phyloP scores from a whole-genome alignment of 2,797 vertebrate genomes.

The Anas capensis region DNA sequence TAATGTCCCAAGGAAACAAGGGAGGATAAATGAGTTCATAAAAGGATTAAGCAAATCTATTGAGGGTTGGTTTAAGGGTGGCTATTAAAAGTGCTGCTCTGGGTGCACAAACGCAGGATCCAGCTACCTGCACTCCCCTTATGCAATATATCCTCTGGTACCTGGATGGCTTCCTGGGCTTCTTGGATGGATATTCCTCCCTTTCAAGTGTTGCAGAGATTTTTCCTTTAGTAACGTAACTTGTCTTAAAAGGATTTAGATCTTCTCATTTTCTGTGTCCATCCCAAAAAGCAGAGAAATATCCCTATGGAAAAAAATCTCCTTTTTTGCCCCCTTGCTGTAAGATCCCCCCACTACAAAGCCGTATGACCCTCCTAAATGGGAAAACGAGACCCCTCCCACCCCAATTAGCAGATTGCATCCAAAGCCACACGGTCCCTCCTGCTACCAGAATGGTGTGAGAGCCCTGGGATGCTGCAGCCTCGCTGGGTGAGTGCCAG shows the following conservation, averaged over 20 bases:
- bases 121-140: neutral
- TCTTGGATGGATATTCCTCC: neutral
- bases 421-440: neutral
- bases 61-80: neutral
- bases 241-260: neutral
- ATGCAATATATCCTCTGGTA: neutral
- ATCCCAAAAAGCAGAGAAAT: neutral
- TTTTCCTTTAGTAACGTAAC: neutral
- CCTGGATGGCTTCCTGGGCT: neutral
- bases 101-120: neutral
- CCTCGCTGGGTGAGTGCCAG: rapidly evolving
- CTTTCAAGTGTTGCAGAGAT: neutral
- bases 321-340: neutral
- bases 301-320: neutral
- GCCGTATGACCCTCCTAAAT: rapidly evolving
- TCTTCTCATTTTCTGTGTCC: neutral
- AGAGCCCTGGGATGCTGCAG: neutral
- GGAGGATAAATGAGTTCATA: constrained; percentile 1
- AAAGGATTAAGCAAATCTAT: constrained; percentile 26
- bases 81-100: constrained; percentile 27
- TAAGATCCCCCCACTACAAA: neutral
- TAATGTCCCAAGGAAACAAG: no score
- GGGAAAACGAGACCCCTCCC: neutral
- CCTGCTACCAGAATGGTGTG: neutral
- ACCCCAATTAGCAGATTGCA: rapidly evolving